phyloP scores from a whole-genome alignment of 2,113 vertebrate genomes.

The Motacilla tschutschensis region DNA sequence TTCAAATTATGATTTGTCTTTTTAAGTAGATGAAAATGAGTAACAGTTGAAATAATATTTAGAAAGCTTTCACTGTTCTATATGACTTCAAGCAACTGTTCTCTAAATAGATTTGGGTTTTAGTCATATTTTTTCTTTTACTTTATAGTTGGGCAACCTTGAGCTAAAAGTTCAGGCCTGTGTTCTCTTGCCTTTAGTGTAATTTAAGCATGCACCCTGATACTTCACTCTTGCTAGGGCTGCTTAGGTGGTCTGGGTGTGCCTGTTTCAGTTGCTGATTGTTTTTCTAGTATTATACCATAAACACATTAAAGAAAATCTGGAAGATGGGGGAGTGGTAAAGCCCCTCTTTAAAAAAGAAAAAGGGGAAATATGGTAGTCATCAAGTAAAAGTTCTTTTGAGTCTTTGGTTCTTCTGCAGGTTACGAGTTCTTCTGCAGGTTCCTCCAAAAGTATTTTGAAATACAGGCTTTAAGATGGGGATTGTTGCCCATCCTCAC shows the following conservation, averaged over 20 bases:
- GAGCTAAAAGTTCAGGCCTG: background rate
- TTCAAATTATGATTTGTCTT: constrained; percentile 40
- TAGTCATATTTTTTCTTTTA: background rate
- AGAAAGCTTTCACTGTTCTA: background rate
- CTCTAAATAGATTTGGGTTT: background rate
- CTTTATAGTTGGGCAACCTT: background rate
- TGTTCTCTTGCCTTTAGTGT: constrained; percentile 3
- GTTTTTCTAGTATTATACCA: background rate
- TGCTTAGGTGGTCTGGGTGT: constrained; percentile 45
- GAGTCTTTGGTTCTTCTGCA: background rate
- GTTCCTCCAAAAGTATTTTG: background rate
- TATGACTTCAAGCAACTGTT: constrained; percentile 2
- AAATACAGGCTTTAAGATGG: background rate
- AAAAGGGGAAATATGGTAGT: background rate
- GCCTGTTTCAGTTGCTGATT: constrained; percentile 12
- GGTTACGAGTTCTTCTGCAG: background rate
- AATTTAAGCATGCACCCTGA: constrained; percentile 10
- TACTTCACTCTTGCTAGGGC: background rate
- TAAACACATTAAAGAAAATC: background rate
- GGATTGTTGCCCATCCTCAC: background rate
- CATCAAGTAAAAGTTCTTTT: background rate
- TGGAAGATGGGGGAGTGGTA: background rate
- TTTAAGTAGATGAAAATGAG: constrained; percentile 15
- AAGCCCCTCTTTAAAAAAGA: background rate
- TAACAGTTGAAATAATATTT: constrained; percentile 34